These are phyloP conservation scores for Momotus momota DNA, from an alignment of 2,797 vertebrate species.

Conservation along the genomic window DNA sequence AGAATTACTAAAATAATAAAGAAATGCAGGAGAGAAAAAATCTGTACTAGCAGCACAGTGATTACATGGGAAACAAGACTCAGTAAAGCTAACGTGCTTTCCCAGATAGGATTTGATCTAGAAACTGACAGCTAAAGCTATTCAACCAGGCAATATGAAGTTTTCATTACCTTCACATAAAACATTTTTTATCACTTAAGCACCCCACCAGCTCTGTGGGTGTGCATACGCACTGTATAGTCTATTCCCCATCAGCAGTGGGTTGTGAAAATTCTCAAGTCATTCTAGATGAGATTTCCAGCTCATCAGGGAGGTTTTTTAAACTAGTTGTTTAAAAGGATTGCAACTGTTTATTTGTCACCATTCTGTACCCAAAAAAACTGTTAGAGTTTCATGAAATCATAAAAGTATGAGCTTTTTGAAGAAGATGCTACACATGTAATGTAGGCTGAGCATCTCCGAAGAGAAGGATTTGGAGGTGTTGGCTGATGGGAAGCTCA, in stretches of 20 bases:
- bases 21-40: not conserved
- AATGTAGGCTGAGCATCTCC: not conserved
- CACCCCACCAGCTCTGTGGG: not conserved
- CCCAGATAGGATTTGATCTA: constrained; percentile 24
- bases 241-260: not conserved
- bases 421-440: not conserved
- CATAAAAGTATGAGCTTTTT: not conserved
- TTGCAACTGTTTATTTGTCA: constrained; percentile 9
- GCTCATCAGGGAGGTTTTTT: not conserved
- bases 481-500: not conserved
- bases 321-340: not conserved
- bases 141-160: not conserved
- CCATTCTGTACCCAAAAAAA: not conserved
- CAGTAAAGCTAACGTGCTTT: not conserved
- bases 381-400: not conserved
- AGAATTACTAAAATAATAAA: constrained; percentile 25
- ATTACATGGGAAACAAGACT: not conserved
- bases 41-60: not conserved
- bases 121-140: not conserved
- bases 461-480: not conserved
- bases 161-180: constrained; percentile 13
- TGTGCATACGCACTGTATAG: not conserved
- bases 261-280: not conserved
- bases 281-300: not conserved
- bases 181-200: not conserved